These are phyloP conservation scores for Simalia tracyae DNA, from an alignment of 2,797 vertebrate genomes.

Conservation along the genomic window DNA sequence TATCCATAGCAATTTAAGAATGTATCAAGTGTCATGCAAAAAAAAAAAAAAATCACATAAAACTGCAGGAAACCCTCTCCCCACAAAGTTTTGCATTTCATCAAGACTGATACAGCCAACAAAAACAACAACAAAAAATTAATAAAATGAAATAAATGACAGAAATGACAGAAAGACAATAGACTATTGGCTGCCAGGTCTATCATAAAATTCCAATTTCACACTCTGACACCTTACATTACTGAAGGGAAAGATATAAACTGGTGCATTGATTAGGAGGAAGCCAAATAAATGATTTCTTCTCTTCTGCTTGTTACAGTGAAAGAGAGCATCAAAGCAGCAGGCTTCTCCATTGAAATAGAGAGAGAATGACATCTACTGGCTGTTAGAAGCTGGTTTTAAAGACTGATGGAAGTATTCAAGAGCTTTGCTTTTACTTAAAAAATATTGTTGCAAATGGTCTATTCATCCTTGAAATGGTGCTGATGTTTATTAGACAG, in stretches of 20 bases:
- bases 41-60: slow-evolving; percentile 13
- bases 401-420: slow-evolving; percentile 10
- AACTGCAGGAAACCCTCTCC: not conserved
- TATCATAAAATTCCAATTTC: slow-evolving; percentile 61
- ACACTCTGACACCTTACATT: slow-evolving; percentile 53
- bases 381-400: slow-evolving; percentile 48
- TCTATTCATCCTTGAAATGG: not conserved
- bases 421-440: slow-evolving; percentile 29
- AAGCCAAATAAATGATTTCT: slow-evolving; percentile 52
- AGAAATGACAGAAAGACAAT: slow-evolving; percentile 41
- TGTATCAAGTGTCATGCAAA: not conserved
- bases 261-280: slow-evolving; percentile 57
- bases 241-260: slow-evolving; percentile 56
- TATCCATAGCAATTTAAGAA: slow-evolving; percentile 7
- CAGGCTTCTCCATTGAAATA: slow-evolving; percentile 53
- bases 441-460: not conserved
- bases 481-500: not conserved
- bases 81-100: slow-evolving; percentile 2
- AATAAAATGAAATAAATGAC: slow-evolving; percentile 49
- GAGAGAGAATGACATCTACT: slow-evolving; percentile 75
- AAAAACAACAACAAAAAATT: slow-evolving; percentile 23
- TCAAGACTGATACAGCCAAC: slow-evolving; percentile 33
- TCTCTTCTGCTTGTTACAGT: slow-evolving; percentile 40
- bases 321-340: slow-evolving; percentile 51
- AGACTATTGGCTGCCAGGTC: slow-evolving; percentile 49